Evolutionary conservation across 2,797 vertebrate species (phyloP), one percentile per base, ranked within the genome.

Genomic region (Gambusia yucatana): DNA sequence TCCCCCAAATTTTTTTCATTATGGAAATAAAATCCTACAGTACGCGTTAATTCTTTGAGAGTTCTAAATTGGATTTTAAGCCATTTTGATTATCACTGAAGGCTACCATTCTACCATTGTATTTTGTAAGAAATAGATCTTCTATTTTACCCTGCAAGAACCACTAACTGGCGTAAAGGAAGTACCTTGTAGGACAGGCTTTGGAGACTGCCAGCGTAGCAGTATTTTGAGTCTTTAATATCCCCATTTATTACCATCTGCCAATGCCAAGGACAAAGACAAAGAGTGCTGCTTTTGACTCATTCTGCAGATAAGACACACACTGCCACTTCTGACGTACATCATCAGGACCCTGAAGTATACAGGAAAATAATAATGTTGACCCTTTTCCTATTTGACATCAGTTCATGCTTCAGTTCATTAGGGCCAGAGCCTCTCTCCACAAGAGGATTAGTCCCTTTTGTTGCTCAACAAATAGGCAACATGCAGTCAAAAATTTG

Each of bases 191-290:
- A 74, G 28, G 39, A 44, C 25, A 16, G 43, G 44, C 41, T 33
- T 43, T 71, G 50, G 65, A 82, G 55, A 41, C 22, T 72, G 67
- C 71, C 43, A 47, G 13, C 57, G 72, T 52, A 74, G 61, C 48
- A 57, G 72, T 59, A 70, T 65, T 75, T 14, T 55, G 61, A 74
- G 50, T 44, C 28, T 30, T 47, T 30, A 41, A 50, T 82, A 55
- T 77, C 52, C 28, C 55, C 46, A 22, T 82, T 71, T 47, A 63
- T 75, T 73, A 72, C 73, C 73, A 72, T 46, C 47, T 50, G 41
- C 2, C 33, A 13, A 70, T 78, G 72, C 55, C 69, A 67, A 83
- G 48, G 69, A 79, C 69, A 55, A 30, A 71, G 76, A n/a, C 39
- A 1, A 39, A 75, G 55, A 78, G 46, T 55, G 36, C 46, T 16